phyloP scores from a whole-genome alignment of 2,888 invertebrate genomes.

The Tortricodes alternella region DNA sequence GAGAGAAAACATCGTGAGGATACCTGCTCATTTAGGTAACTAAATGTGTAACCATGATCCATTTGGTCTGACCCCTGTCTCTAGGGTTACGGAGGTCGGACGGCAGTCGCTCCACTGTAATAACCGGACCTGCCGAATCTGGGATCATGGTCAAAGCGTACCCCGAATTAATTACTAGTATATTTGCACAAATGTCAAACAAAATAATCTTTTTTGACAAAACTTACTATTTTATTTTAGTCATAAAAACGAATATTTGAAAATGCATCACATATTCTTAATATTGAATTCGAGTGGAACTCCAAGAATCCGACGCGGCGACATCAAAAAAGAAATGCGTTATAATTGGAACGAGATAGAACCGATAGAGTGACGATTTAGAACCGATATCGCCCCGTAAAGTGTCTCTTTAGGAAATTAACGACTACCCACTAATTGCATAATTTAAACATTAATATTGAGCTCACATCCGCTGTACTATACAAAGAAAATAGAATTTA shows the following conservation, averaged over 20 bases:
- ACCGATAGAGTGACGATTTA: slow-evolving; percentile 34
- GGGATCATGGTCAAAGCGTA: too few relatives aligned
- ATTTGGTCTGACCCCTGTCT: too few relatives aligned
- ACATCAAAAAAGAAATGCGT: slow-evolving; percentile 21
- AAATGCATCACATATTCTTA: neutral
- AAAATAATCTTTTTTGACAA: too few relatives aligned
- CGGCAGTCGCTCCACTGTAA: too few relatives aligned
- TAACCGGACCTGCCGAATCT: too few relatives aligned
- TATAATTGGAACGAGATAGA: slow-evolving; percentile 16
- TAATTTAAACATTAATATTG: slow-evolving; percentile 33
- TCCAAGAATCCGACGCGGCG: slow-evolving; percentile 5
- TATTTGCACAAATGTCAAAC: too few relatives aligned
- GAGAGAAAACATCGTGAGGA: too few relatives aligned
- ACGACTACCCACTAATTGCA: slow-evolving; percentile 36
- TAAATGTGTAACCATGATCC: too few relatives aligned
- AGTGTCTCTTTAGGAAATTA: slow-evolving; percentile 39
- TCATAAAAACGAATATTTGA: neutral
- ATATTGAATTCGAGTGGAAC: neutral
- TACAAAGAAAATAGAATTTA: slow-evolving; percentile 2
- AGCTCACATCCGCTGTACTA: slow-evolving; percentile 9
- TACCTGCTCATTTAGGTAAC: too few relatives aligned
- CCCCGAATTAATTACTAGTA: too few relatives aligned
- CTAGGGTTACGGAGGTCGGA: too few relatives aligned
- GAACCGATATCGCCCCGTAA: slow-evolving; percentile 33
- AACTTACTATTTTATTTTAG: too few relatives aligned